Evolutionary conservation across 35 echinoderm and acorn worm species (phyloP).

Genomic region (Chiridota heheva): DNA sequence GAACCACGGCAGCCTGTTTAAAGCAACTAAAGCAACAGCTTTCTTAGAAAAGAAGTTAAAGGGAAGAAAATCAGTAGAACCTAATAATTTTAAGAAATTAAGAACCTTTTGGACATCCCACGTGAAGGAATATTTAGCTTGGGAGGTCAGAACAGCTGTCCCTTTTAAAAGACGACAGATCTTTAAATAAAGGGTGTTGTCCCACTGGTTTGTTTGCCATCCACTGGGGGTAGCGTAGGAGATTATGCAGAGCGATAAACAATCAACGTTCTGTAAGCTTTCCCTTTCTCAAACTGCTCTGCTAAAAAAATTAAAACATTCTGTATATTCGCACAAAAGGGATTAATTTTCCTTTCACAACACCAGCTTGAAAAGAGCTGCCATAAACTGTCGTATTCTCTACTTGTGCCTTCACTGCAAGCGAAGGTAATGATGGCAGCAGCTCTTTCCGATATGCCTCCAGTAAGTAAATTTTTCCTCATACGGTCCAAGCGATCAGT

Average conservation of each 20-base stretch:
- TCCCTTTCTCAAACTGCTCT: conserved; percentile 11
- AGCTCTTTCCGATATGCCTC: conserved; percentile 4
- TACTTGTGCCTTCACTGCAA: conserved; percentile 20
- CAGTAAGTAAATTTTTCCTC: not conserved
- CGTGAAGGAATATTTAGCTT: too few relatives aligned
- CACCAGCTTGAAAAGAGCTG: conserved; percentile 39
- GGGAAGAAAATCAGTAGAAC: not conserved
- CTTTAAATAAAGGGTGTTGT: not conserved
- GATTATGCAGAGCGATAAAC: not conserved
- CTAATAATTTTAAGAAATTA: too few relatives aligned
- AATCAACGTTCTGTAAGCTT: not conserved
- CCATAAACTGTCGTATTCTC: conserved; percentile 19
- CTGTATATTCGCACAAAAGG: conserved; percentile 15
- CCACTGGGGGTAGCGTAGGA: not conserved
- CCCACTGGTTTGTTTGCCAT: not conserved
- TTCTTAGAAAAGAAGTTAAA: conserved; percentile 1
- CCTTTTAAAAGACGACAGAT: not conserved
- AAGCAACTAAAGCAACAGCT: not conserved
- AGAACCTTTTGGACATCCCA: not conserved
- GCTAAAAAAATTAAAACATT: conserved; percentile 2
- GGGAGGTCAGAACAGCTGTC: not conserved
- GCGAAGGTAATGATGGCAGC: not conserved
- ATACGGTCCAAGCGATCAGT: conserved; percentile 26
- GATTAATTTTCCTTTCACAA: conserved; percentile 19
- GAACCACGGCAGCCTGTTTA: conserved; percentile 7